Evolutionary conservation across 2,888 invertebrate genomes (phyloP).

Genomic region (Stratiomys singularior): DNA sequence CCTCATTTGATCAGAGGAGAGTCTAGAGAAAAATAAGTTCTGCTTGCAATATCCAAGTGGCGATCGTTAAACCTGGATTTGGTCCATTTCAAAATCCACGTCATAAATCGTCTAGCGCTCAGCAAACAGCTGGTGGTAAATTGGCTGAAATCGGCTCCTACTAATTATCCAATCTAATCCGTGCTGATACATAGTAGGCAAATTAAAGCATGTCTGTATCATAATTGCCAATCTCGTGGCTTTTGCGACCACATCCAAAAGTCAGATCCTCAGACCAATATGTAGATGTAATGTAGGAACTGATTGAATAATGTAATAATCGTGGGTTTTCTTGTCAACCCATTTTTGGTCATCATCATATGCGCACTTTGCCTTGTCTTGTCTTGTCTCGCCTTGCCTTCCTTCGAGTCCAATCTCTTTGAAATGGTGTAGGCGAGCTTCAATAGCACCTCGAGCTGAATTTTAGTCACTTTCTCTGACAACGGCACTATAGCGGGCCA

Average conservation of each 20-base stretch:
- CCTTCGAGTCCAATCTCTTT: too few relatives aligned
- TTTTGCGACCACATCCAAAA: too few relatives aligned
- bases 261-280: neutral
- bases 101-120: too few relatives aligned
- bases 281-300: slow-evolving; percentile 8
- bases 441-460: slow-evolving; percentile 10
- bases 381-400: neutral
- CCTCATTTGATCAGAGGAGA: too few relatives aligned
- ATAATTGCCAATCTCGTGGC: neutral
- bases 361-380: slow-evolving; percentile 1
- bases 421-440: slow-evolving; percentile 8
- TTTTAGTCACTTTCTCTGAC: slow-evolving; percentile 19
- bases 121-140: too few relatives aligned
- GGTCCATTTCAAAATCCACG: too few relatives aligned
- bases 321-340: slow-evolving; percentile 4
- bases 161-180: slow-evolving; percentile 17
- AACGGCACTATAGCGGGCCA: neutral
- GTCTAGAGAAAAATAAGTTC: too few relatives aligned
- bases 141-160: neutral
- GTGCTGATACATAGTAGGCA: neutral
- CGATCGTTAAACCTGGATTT: too few relatives aligned
- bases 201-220: neutral
- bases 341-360: neutral
- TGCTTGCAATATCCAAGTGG: too few relatives aligned
- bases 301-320: slow-evolving; percentile 4